Conservation (phyloP, 2,888 invertebrate genomes). For the Hemistola chrysoprasaria region DNA sequence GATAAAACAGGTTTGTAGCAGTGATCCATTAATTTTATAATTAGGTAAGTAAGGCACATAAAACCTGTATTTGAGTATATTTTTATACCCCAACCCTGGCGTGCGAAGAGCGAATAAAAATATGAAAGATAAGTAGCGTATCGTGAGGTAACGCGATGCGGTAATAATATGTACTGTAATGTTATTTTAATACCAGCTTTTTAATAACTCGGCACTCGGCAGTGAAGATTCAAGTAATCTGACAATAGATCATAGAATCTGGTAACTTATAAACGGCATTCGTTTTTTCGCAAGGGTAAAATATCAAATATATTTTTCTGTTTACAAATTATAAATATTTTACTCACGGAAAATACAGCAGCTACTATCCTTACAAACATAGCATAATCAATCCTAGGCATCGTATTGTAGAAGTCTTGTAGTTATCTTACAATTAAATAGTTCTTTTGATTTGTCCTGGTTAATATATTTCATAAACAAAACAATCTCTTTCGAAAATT, state of each 20-base stretch:
- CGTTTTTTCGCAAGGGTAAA: too few species aligned
- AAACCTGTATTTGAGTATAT: too few species aligned
- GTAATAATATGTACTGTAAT: not conserved
- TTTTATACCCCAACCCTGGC: too few species aligned
- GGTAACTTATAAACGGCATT: too few species aligned
- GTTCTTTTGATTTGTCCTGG: constrained; percentile 17
- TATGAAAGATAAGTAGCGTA: constrained; percentile 1
- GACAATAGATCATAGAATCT: too few species aligned
- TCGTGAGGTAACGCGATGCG: constrained; percentile 5
- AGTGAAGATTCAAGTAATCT: too few species aligned
- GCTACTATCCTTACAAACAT: constrained; percentile 68
- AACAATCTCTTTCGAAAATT: constrained; percentile 1
- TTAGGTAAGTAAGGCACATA: too few species aligned
- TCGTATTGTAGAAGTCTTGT: constrained; percentile 42
- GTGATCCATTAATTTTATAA: too few species aligned
- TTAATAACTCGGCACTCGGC: too few species aligned
- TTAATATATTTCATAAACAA: not conserved
- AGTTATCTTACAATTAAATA: constrained; percentile 11
- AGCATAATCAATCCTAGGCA: constrained; percentile 66
- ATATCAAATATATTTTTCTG: too few species aligned
- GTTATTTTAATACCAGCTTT: too few species aligned
- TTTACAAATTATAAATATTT: constrained; percentile 21
- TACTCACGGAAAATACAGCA: constrained; percentile 70
- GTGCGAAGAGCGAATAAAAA: constrained; percentile 11
- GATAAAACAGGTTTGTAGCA: too few species aligned